Evolutionary conservation across 2,113 vertebrate species (phyloP), one percentile per base, ranked within the genome.

Genomic region (Malurus elegans): DNA sequence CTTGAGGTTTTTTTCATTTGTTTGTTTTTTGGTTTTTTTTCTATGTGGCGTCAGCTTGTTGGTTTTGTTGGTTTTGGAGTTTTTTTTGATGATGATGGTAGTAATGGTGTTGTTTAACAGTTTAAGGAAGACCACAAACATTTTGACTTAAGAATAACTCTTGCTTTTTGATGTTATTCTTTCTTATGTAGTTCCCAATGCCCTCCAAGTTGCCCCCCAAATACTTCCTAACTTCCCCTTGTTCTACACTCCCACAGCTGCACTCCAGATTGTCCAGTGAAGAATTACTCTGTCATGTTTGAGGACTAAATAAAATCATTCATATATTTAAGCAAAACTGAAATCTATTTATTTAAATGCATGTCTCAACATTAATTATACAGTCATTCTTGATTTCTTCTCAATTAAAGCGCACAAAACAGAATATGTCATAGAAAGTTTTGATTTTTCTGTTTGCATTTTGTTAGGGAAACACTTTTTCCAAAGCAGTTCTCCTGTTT

Each of bases 261-360:
- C 38, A 44, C 79, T 96, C 71, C 86, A 93, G 79, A 93, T 87
- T 90, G 66, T 62, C 71, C 62, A 66, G 31, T 72, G 73, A 86
- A 64, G 48, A 93, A 92, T 87, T 79, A 61, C 42, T 24, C 14
- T 73, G 73, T 73, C 80, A 28, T 9, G 4, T 88, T 56, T 90
- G 54, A 32, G 42, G 9, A 67, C 42, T 67, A 79, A 88, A 90
- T 67, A 42, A 3, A 83, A 60, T 83, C 26, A 73, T 76, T 89
- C 45, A 45, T 62, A 17, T 88, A 75, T 79, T 91, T 90, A 86
- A 93, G 29, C 34, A 75, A 65, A 67, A 80, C 26, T n/a, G 56
- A 92, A 90, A 86, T 62, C 21, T 89, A 26, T 85, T 94, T 81
- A 28, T 78, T 91, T 85, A 81, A 82, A 80, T 92, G 57, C 36